These are phyloP conservation scores for Eciton burchellii DNA, from an alignment of 1,140 invertebrate genomes.

Conservation along the genomic window DNA sequence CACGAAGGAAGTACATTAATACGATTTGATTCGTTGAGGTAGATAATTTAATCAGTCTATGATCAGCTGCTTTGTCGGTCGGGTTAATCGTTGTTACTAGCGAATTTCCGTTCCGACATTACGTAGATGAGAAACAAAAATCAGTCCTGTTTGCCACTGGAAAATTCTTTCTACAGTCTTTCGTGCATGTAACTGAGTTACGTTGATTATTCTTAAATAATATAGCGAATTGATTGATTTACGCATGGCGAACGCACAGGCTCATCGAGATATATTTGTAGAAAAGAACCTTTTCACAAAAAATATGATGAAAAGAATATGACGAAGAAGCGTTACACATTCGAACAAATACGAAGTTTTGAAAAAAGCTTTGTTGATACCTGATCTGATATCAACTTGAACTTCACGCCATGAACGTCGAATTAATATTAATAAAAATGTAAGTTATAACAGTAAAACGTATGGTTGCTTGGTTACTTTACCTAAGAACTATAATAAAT, in stretches of 20 bases:
- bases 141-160: conserved; percentile 31
- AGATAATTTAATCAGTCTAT: conserved; percentile 85
- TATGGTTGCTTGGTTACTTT: conserved; percentile 53
- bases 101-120: conserved; percentile 63
- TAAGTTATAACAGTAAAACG: conserved; percentile 42
- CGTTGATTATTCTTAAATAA: conserved; percentile 3
- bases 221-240: conserved; percentile 2
- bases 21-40: conserved; percentile 84
- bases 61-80: conserved; percentile 75
- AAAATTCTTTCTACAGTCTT: conserved; percentile 51
- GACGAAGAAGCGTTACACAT: conserved; percentile 33
- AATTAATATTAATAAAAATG: conserved; percentile 60
- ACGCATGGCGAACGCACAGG: not conserved
- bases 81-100: conserved; percentile 54
- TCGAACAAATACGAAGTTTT: conserved; percentile 56
- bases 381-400: conserved; percentile 22
- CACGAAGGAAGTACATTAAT: conserved; percentile 78
- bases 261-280: not conserved
- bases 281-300: conserved; percentile 17
- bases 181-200: conserved; percentile 10
- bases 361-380: conserved; percentile 35
- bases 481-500: conserved; percentile 74
- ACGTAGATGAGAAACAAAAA: conserved; percentile 17
- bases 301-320: not conserved
- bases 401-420: not conserved